Conservation (phyloP, 2,888 invertebrate species). For the Penaeus monodon region DNA sequence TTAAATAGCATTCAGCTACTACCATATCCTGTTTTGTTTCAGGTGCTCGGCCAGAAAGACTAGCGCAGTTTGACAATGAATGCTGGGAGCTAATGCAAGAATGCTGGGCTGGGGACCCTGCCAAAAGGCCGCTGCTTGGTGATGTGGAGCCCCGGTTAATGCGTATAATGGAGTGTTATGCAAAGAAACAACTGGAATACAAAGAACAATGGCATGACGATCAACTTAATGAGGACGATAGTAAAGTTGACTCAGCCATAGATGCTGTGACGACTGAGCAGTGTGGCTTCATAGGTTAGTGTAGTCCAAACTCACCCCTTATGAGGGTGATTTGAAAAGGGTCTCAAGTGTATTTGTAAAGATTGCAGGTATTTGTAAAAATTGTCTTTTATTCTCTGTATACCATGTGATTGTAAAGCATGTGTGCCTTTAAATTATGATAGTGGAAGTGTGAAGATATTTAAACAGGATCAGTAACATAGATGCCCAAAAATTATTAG, state of each 20-base stretch:
- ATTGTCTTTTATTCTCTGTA: too few relatives aligned
- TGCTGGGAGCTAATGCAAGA: slow-evolving; percentile 88
- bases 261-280: slow-evolving; percentile 51
- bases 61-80: slow-evolving; percentile 80
- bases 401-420: too few relatives aligned
- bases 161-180: slow-evolving; percentile 70
- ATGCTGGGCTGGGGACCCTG: slow-evolving; percentile 85
- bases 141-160: slow-evolving; percentile 81
- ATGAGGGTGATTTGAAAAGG: too few relatives aligned
- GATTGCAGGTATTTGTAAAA: too few relatives aligned
- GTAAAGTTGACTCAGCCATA: slow-evolving; percentile 56
- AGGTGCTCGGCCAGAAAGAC: slow-evolving; percentile 86
- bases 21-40: slow-evolving; percentile 16
- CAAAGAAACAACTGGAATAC: slow-evolving; percentile 36
- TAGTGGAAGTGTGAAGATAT: too few relatives aligned
- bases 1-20: not conserved
- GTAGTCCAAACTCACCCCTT: not conserved
- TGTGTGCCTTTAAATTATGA: too few relatives aligned
- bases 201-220: not conserved
- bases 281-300: slow-evolving; percentile 56
- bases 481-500: too few relatives aligned
- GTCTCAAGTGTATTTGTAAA: too few relatives aligned
- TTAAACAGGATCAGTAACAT: too few relatives aligned
- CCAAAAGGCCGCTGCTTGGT: slow-evolving; percentile 81
- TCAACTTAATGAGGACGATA: slow-evolving; percentile 38